Conservation (phyloP, 2,797 vertebrate species). For the Chromobotia macracanthus region DNA sequence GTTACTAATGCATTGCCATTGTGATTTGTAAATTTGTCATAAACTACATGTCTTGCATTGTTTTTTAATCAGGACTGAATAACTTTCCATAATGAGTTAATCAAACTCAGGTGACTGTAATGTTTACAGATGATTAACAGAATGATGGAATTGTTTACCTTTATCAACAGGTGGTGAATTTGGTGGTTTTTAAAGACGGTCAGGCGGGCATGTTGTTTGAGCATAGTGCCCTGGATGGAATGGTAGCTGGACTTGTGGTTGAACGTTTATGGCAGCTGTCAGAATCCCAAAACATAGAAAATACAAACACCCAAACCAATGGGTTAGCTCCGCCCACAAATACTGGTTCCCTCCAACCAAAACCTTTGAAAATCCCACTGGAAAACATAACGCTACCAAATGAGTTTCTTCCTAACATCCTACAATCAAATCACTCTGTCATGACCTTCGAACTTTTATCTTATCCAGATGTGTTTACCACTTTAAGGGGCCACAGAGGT, state of each 20-base stretch:
- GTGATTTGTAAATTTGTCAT: neutral
- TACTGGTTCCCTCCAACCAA: conserved; percentile 47
- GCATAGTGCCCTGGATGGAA: conserved; percentile 79
- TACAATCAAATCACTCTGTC: conserved; percentile 67
- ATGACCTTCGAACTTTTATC: conserved; percentile 76
- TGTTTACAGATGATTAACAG: neutral
- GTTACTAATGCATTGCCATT: neutral
- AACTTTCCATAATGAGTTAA: neutral
- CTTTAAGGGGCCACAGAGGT: conserved; percentile 73
- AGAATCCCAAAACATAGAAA: conserved; percentile 69
- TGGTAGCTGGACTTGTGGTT: conserved; percentile 79
- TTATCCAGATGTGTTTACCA: conserved; percentile 78
- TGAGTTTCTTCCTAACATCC: conserved; percentile 33
- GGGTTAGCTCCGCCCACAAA: conserved; percentile 53
- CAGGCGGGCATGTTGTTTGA: conserved; percentile 80
- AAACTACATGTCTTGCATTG: neutral
- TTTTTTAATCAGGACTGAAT: neutral
- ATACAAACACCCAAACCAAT: conserved; percentile 46
- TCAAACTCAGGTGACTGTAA: neutral
- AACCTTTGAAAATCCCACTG: conserved; percentile 66
- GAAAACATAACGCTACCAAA: conserved; percentile 51
- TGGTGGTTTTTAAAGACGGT: conserved; percentile 77
- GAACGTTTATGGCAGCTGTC: conserved; percentile 74
- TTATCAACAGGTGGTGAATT: conserved; percentile 73
- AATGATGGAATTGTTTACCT: neutral